Evolutionary conservation across 1,140 invertebrate genomes (phyloP).

Genomic region (Trichonephila clavipes): DNA sequence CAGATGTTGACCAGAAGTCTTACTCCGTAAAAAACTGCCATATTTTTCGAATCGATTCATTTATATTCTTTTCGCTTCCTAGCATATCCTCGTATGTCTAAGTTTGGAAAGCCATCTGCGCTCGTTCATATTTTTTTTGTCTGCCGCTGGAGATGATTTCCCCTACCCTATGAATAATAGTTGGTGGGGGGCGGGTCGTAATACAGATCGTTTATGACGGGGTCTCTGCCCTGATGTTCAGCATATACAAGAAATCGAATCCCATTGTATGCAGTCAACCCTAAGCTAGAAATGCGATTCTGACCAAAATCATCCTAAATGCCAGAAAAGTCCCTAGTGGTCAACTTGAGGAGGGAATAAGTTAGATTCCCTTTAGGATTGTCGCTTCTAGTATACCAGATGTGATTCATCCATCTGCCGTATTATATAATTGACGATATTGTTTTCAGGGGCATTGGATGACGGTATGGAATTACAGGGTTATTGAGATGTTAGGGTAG

Average conservation of each 20-base stretch:
- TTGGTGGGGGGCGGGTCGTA: slow-evolving; percentile 35
- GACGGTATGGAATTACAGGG: background rate
- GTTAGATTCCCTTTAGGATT: slow-evolving; percentile 17
- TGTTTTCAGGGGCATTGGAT: background rate
- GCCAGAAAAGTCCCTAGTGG: slow-evolving; percentile 59
- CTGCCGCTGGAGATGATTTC: slow-evolving; percentile 31
- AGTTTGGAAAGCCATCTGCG: slow-evolving; percentile 60
- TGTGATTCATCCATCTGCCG: slow-evolving; percentile 40
- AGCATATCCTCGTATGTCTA: background rate
- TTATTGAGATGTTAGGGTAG: background rate
- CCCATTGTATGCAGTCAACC: slow-evolving; percentile 15
- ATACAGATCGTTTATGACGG: slow-evolving; percentile 52
- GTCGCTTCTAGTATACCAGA: slow-evolving; percentile 12
- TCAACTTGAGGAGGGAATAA: slow-evolving; percentile 40
- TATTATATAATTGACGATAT: slow-evolving; percentile 20
- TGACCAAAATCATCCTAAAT: slow-evolving; percentile 1
- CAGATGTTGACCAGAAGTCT: background rate
- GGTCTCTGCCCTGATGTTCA: background rate
- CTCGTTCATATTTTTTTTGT: slow-evolving; percentile 68
- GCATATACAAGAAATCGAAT: slow-evolving; percentile 61
- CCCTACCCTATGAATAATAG: slow-evolving; percentile 72
- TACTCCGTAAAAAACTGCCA: background rate
- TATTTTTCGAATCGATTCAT: background rate
- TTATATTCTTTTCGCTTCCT: slow-evolving; percentile 33
- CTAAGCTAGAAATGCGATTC: background rate